Conservation (phyloP, 2,888 invertebrate species). For the Netelia fuscicornis region DNA sequence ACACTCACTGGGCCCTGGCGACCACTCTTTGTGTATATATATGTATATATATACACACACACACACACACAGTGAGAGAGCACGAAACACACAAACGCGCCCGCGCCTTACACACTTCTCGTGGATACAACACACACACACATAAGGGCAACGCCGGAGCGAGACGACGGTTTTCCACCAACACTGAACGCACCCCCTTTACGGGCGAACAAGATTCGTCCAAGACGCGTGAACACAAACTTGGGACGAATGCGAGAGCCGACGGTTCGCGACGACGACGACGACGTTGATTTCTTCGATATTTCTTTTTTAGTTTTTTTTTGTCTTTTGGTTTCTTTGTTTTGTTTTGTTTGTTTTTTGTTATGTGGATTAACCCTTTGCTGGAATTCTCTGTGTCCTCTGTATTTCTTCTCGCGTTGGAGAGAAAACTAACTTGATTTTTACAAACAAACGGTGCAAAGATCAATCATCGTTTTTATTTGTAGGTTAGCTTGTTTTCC, state of each 20-base stretch:
- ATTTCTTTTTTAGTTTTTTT: no score
- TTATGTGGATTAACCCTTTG: neutral
- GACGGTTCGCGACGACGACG: slow-evolving; percentile 10
- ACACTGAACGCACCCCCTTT: slow-evolving; percentile 1
- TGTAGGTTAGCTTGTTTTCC: slow-evolving; percentile 3
- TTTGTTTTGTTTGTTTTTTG: neutral
- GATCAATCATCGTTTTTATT: neutral
- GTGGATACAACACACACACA: slow-evolving; percentile 4
- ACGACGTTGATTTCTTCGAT: slow-evolving; percentile 29
- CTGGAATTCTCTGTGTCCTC: slow-evolving; percentile 49
- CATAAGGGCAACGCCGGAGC: slow-evolving; percentile 24
- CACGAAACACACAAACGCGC: no score
- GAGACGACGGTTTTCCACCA: no score
- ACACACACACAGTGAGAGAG: no score
- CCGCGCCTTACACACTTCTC: no score
- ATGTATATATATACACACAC: no score
- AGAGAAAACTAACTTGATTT: neutral
- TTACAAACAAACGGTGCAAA: neutral
- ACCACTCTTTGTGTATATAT: no score
- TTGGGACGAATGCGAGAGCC: no score
- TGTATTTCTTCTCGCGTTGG: slow-evolving; percentile 41
- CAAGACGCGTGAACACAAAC: neutral
- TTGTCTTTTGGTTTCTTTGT: no score
- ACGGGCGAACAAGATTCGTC: slow-evolving; percentile 31
- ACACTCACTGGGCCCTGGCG: slow-evolving; percentile 56